Conservation (phyloP, 2,888 invertebrate genomes). For the Mythimna pallens region DNA sequence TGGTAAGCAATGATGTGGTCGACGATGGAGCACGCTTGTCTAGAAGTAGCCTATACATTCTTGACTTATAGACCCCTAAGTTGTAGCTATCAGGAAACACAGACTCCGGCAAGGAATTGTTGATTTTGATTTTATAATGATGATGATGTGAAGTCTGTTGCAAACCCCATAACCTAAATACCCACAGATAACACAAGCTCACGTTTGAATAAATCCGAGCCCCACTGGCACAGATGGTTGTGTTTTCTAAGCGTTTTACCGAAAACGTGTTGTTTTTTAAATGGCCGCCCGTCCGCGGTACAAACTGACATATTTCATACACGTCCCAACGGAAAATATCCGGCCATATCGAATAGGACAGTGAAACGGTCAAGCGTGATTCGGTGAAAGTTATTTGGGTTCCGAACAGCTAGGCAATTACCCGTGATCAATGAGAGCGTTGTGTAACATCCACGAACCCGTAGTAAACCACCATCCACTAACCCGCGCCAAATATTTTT, state of each 20-base stretch:
- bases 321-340: constrained; percentile 39
- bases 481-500: too few species aligned
- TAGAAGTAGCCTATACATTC: too few species aligned
- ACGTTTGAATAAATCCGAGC: background rate
- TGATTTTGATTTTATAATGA: too few species aligned
- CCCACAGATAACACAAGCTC: constrained; percentile 7
- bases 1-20: too few species aligned
- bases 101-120: too few species aligned
- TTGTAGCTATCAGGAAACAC: too few species aligned
- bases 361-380: constrained; percentile 22
- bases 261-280: constrained; percentile 33
- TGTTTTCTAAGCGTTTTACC: constrained; percentile 25
- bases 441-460: too few species aligned
- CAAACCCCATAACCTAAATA: background rate
- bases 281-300: constrained; percentile 9
- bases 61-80: too few species aligned
- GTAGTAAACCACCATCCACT: too few species aligned
- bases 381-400: background rate
- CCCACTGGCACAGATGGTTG: background rate
- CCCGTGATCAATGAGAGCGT: too few species aligned
- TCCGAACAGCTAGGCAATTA: background rate
- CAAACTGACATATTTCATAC: constrained; percentile 48
- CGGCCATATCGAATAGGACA: constrained; percentile 12
- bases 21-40: too few species aligned
- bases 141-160: background rate